These are phyloP conservation scores for Pelmatolapia mariae DNA, from an alignment of 2,113 vertebrate genomes.

Conservation along the genomic window DNA sequence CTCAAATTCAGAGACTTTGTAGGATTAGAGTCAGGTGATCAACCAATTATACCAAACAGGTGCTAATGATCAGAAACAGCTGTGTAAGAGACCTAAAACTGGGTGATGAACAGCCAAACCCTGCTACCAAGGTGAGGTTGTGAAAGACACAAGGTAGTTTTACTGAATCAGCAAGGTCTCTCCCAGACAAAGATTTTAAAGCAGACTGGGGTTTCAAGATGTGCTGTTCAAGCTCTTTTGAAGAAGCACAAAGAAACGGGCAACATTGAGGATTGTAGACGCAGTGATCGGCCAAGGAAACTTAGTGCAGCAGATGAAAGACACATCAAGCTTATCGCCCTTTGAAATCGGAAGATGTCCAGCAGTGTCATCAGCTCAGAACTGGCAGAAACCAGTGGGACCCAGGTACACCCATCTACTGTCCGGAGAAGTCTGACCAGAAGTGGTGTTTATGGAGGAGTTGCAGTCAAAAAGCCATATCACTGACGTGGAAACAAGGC, in stretches of 20 bases:
- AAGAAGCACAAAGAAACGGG: background rate
- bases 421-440: accelerated
- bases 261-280: background rate
- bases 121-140: background rate
- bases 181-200: background rate
- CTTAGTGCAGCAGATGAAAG: background rate
- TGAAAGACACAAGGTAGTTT: background rate
- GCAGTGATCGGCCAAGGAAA: accelerated
- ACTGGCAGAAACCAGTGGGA: background rate
- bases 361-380: background rate
- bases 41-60: background rate
- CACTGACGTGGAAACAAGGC: accelerated
- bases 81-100: background rate
- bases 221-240: background rate
- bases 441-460: background rate
- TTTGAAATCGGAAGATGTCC: background rate
- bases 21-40: background rate
- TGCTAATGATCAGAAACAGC: background rate
- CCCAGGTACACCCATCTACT: background rate
- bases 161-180: background rate
- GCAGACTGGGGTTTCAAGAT: background rate
- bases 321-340: background rate
- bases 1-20: background rate
- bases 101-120: background rate
- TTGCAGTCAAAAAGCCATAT: background rate